phyloP scores from a whole-genome alignment of 2,797 vertebrate genomes.

The Pteronotus mesoamericanus region DNA sequence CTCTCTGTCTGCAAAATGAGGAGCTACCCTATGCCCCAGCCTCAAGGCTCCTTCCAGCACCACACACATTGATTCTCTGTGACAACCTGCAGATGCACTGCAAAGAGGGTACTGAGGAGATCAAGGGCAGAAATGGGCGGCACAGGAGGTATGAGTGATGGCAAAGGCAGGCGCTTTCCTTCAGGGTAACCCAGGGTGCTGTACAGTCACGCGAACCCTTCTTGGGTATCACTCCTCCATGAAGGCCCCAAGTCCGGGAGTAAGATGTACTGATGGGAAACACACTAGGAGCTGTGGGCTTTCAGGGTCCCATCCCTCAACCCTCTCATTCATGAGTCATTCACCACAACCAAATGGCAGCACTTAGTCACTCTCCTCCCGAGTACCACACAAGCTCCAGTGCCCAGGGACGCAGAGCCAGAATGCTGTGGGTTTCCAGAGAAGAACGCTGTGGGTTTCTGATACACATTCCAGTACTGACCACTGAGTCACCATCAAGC shows the following conservation, averaged over 20 bases:
- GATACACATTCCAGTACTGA: background rate
- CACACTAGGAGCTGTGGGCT: background rate
- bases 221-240: background rate
- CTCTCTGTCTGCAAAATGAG: background rate
- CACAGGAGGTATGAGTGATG: background rate
- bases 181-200: too few species aligned
- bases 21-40: background rate
- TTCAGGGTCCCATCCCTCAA: background rate
- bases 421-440: constrained; percentile 9
- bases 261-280: background rate
- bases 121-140: background rate
- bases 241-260: background rate
- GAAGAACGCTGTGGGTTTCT: constrained; percentile 3
- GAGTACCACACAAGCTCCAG: background rate
- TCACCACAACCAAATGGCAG: constrained; percentile 6
- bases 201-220: background rate
- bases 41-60: background rate
- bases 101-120: rapidly evolving
- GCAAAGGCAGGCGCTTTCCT: background rate
- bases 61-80: rapidly evolving
- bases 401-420: background rate
- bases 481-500: background rate
- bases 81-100: background rate
- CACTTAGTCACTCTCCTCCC: constrained; percentile 38
- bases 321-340: constrained; percentile 50